Evolutionary conservation across 2,888 invertebrate species (phyloP).

Genomic region (Drosophila pseudotalamancana): DNA sequence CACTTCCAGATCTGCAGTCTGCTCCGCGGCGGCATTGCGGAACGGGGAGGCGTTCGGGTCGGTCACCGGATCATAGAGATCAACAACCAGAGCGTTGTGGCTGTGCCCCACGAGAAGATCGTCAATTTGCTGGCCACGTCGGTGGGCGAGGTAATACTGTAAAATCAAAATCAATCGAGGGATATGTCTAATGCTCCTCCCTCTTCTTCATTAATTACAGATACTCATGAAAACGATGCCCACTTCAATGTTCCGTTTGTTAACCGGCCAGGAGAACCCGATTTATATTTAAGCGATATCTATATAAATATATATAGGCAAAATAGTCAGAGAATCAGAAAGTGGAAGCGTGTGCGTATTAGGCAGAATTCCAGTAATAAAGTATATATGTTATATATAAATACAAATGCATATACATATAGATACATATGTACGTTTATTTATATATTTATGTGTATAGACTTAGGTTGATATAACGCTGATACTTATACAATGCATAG

Average conservation of each 20-base stretch:
- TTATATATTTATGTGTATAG: conserved; percentile 62
- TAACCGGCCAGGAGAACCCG: conserved; percentile 99
- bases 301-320: background rate
- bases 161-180: conserved; percentile 49
- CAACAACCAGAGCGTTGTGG: conserved; percentile 99
- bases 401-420: conserved; percentile 28
- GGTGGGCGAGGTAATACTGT: conserved; percentile 99
- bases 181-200: background rate
- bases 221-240: conserved; percentile 99
- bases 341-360: conserved; percentile 26
- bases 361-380: conserved; percentile 31
- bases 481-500: conserved; percentile 47
- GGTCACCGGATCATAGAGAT: conserved; percentile 99
- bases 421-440: conserved; percentile 24
- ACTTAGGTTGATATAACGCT: conserved; percentile 47
- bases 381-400: conserved; percentile 14
- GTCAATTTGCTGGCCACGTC: conserved; percentile 99
- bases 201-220: conserved; percentile 85
- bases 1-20: conserved; percentile 95
- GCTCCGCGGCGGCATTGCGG: conserved; percentile 98
- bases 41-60: conserved; percentile 98
- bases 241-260: conserved; percentile 99
- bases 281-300: conserved; percentile 93
- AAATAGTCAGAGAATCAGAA: no score
- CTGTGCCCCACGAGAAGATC: conserved; percentile 99